Evolutionary conservation across 2,888 invertebrate genomes (phyloP), one percentile per base, ranked within the genome.

Genomic region (Tuberolachnus salignus): DNA sequence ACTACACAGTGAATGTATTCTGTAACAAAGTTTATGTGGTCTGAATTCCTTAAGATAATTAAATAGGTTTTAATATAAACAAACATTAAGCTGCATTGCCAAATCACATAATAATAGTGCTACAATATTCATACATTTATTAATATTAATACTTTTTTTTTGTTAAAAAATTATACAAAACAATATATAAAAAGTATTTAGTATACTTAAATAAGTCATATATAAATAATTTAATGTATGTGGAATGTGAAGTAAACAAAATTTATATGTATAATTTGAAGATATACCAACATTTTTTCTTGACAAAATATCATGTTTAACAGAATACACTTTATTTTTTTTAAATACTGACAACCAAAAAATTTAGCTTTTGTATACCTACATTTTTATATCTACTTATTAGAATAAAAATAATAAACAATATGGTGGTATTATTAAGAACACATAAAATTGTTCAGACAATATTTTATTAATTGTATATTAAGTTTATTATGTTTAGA

Each of bases 41-140:
- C 61, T 19, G n/a, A 72, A 72, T 72, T 72, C 49, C 10, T 72
- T 23, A 72, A 49, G 34, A 72, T 49, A 72, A 72, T 72, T 49
- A 49, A 72, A 72, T 61, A 26, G 26, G 19, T 72, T 72, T 61
- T 6, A 72, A 49, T 61, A 21, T 49, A 72, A 72, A 72, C 61
- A 72, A 72, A 72, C 34, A 49, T 46, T 34, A 34, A 19, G 59
- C 11, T 57, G 26, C 49, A 51, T 19, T 61, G 72, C 61, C 71
- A 72, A 72, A 72, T 72, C 49, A 61, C 34, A 26, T 71, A 71
- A 49, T 72, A 61, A 49, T 72, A 72, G 72, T 61, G 21, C 16
- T 61, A 34, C 44, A 59, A 8, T 6, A 46, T n/a, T n/a, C n/a
- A n/a, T 23, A 59, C 26, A 59, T 49, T 59, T n/a, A 57, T 26